phyloP scores from a whole-genome alignment of 2,888 invertebrate genomes.

The Ametastegia equiseti region DNA sequence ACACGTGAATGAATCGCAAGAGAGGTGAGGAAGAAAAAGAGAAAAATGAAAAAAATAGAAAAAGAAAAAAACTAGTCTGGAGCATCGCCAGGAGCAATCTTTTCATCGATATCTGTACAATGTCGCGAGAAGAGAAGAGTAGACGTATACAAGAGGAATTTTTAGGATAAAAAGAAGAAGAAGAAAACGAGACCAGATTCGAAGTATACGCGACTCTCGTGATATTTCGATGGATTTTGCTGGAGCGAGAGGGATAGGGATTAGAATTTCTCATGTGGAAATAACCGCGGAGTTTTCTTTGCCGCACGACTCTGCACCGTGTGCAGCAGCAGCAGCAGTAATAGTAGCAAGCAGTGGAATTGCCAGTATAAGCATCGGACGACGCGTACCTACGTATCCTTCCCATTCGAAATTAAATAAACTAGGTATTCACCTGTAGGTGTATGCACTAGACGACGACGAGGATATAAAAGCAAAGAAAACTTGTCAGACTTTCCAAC shows the following conservation, averaged over 20 bases:
- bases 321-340: neutral
- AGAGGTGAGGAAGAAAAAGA: too few species aligned
- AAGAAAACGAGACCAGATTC: neutral
- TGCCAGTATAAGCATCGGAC: neutral
- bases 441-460: neutral
- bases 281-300: slow-evolving; percentile 2
- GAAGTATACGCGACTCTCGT: neutral
- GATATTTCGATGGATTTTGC: neutral
- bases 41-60: too few species aligned
- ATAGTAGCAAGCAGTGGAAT: too few species aligned
- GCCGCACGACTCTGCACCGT: slow-evolving; percentile 1
- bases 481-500: neutral
- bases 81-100: neutral
- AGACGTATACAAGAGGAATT: slow-evolving; percentile 1
- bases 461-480: neutral
- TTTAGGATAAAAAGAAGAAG: neutral
- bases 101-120: neutral
- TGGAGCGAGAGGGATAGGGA: neutral
- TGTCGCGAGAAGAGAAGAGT: neutral
- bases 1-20: too few species aligned
- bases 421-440: neutral
- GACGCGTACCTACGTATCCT: neutral
- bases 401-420: slow-evolving; percentile 7
- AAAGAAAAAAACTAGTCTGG: neutral
- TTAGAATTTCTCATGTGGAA: slow-evolving; percentile 41